Evolutionary conservation across 2,797 vertebrate genomes (phyloP), one percentile per base, ranked within the genome.

Genomic region (Mormyrus hasselquistii): DNA sequence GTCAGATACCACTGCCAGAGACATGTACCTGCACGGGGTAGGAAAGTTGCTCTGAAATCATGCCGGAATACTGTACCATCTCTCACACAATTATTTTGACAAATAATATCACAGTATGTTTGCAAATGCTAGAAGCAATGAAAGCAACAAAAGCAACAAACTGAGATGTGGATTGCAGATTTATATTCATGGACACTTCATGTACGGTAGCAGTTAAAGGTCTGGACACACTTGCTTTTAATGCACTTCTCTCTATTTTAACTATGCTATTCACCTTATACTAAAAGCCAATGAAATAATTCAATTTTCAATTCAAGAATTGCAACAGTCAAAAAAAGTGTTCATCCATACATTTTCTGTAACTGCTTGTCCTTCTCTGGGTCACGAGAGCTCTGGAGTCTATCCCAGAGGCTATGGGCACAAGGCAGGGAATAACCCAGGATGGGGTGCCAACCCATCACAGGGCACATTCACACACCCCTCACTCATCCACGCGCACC

Each of bases 11-110:
- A 96, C 93, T 0, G 93, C 94, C 0, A 97, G 89, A 3, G 95
- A 97, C 97, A 99, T 97, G 91, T 99, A 99, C 91, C 98, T 99
- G 93, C 90, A 92, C 6, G 19, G 38, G 92, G 92, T 44, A 89
- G 29, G 22, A 47, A 10, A 84, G 49, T 89, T 49, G 25, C 89
- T 83, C 41, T n/a, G 9, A 89, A 44, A 88, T 6, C 62, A 2
- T 79, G 8, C 9, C 6, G 12, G 1, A 55, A 76, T 34, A 62
- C 19, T 44, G 12, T 8, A 44, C 38, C 6, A 29, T 87, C n/a
- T 49, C 52, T n/a, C 65, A 50, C 12, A 25, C 41, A 73, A 53
- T 29, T 29, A 29, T 29, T 29, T 29, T 29, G 25, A 29, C 25
- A 29, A 29, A 29, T 29, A 29, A 29, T 29, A 29, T 29, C 25